Evolutionary conservation across 2,113 vertebrate species (phyloP).

Genomic region (Bubo bubo): DNA sequence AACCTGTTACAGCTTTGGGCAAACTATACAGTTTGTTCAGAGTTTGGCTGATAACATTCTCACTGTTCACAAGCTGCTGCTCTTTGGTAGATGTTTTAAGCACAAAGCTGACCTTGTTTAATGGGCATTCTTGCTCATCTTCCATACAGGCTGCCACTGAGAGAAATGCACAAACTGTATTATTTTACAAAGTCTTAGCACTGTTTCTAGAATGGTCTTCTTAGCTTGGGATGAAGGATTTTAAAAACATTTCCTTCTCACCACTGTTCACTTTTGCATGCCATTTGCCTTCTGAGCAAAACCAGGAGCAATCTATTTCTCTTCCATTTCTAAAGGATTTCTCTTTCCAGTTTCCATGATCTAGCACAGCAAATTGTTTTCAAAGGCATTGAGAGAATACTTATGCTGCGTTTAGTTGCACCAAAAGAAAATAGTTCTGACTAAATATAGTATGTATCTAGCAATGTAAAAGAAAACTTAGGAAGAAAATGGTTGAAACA

Average conservation of each 20-base stretch:
- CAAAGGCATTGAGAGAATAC: not conserved
- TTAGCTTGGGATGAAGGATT: not conserved
- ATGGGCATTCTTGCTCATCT: not conserved
- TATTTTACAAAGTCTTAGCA: not conserved
- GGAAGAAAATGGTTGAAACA: not conserved
- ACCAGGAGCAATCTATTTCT: not conserved
- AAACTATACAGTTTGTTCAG: not conserved
- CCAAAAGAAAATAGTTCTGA: not conserved
- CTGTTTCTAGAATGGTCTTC: not conserved
- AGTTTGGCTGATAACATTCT: not conserved
- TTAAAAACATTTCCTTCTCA: not conserved
- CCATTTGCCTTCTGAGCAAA: not conserved
- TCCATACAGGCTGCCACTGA: not conserved
- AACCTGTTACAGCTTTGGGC: not conserved
- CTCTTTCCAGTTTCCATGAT: not conserved
- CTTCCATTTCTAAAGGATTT: not conserved
- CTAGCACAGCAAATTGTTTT: not conserved
- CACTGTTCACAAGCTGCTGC: not conserved
- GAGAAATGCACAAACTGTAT: not conserved
- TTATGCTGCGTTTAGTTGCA: not conserved
- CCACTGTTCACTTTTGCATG: not conserved
- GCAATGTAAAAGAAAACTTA: not conserved
- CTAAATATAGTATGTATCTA: not conserved
- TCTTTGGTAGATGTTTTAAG: not conserved
- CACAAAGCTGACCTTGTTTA: not conserved